Conservation (phyloP, 2,797 vertebrate species). For the Apodemus agrarius region DNA sequence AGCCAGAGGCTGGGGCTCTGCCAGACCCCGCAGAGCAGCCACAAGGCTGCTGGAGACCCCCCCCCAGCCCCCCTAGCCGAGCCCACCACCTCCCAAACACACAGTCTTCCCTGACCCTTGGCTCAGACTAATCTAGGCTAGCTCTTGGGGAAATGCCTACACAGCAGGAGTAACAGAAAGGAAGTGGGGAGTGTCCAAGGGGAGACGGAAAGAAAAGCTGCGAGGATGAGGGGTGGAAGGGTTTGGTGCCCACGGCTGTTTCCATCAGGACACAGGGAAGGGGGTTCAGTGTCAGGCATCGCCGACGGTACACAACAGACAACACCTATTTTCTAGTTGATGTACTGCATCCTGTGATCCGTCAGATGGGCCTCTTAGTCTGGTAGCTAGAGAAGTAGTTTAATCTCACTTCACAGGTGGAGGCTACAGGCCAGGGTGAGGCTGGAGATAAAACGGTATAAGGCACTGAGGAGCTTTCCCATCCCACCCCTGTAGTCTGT, state of each 20-base stretch:
- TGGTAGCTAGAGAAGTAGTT: background rate
- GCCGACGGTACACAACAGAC: conserved; percentile 15
- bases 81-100: conserved; percentile 41
- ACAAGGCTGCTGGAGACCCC: conserved; percentile 69
- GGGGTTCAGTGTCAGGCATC: background rate
- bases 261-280: conserved; percentile 2
- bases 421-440: background rate
- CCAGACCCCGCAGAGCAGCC: conserved; percentile 74
- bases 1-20: conserved; percentile 74
- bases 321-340: conserved; percentile 40
- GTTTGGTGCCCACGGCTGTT: background rate
- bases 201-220: conserved; percentile 6
- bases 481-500: background rate
- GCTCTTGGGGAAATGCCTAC: conserved; percentile 84
- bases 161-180: conserved; percentile 64
- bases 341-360: background rate
- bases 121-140: background rate
- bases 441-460: fast-evolving
- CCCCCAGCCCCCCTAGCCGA: background rate
- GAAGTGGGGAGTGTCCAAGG: conserved; percentile 27
- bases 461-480: fast-evolving
- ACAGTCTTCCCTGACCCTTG: background rate
- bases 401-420: background rate
- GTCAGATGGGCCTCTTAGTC: background rate
- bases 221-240: background rate